A percentile compares a stretch with the other conserved stretches of the same genome.
phyloP scores from a whole-genome alignment of 2,113 vertebrate genomes.

The Martes martes region DNA sequence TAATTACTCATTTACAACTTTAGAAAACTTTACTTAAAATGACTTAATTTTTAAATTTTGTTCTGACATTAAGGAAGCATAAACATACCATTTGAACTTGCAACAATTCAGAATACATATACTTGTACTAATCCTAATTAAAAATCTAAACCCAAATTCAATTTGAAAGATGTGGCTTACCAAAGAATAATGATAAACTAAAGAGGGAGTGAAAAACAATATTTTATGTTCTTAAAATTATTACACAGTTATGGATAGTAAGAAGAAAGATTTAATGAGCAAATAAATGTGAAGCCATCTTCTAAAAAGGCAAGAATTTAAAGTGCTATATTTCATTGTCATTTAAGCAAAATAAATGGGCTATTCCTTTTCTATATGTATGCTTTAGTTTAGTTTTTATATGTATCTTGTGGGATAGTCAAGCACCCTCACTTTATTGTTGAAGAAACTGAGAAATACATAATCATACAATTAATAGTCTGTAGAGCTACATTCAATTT shows the following conservation, averaged over 20 bases:
- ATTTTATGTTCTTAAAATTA: neutral
- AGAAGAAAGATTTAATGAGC: neutral
- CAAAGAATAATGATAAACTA: neutral
- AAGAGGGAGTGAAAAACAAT: neutral
- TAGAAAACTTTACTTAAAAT: neutral
- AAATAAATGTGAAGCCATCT: neutral
- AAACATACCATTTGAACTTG: neutral
- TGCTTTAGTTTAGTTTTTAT: neutral
- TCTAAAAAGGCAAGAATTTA: neutral
- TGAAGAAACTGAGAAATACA: neutral
- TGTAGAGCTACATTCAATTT: neutral
- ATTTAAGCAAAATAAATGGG: neutral
- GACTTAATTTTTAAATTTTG: neutral
- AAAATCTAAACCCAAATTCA: neutral
- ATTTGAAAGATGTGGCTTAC: neutral
- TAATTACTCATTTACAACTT: neutral
- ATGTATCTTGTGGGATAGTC: neutral
- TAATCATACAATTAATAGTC: neutral
- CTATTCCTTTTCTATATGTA: neutral
- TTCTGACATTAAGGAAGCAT: neutral
- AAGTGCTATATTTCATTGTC: neutral
- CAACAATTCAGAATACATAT: neutral
- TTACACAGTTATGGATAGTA: neutral
- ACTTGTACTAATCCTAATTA: neutral
- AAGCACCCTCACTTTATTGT: neutral